Evolutionary conservation across 2,888 invertebrate species (phyloP), one percentile per base, ranked within the genome.

Genomic region (Dendrolimus houi): DNA sequence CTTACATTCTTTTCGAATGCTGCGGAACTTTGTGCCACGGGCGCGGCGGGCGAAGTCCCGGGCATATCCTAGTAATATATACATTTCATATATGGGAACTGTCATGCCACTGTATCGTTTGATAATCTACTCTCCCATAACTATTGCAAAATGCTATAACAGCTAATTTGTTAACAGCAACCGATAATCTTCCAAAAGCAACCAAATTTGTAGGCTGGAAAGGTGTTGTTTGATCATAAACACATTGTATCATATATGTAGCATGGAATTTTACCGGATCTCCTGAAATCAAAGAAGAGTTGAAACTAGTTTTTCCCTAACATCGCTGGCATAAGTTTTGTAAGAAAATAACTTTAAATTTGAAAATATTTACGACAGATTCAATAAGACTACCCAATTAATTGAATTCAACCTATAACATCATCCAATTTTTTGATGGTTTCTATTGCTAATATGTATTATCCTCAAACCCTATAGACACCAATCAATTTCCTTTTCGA

Each of bases 241-340:
- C 79, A 82, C 97, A 97, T 58, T 93, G 88, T 10, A 96, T 92
- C 80, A 97, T 94, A 72, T 94, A 95, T 61, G 93, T 92, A 1
- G 96, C 95, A 82, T 97, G 97, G 75, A 94, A 96, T 73, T 92
- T 92, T 2, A 94, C 91, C 55, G 97, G 96, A 83, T 97, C 96
- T 56, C 96, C 96, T 95, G 81, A 59, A 92, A 91, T 41, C 62
- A 52, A 62, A 58, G 47, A 54, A 62, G 56, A 59, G 41, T 54
- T 29, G 12, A 57, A 58, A 56, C 55, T 55, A 40, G 54, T 55
- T 54, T 57, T 29, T 6, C 29, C 29, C 29, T 29, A 29, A 29
- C 29, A 29, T 29, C 29, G 29, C 29, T 29, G 29, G 29, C 29
- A 29, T 29, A 29, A 29, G 29, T 6, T 29, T 29, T 3, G 29